Conservation (phyloP, 2,113 vertebrate genomes). For the Datnioides undecimradiatus region DNA sequence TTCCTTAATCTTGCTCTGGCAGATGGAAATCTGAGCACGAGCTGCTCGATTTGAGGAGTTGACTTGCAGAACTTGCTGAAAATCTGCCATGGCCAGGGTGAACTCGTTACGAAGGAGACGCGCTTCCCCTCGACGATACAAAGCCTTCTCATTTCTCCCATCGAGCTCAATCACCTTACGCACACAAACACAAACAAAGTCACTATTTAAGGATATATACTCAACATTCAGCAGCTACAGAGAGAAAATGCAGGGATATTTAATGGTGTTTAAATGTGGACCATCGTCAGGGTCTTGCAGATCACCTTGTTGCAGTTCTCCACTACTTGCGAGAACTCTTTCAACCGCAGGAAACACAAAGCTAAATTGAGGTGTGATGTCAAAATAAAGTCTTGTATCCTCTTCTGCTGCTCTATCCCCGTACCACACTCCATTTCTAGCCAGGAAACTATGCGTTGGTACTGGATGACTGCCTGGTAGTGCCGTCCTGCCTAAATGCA, state of each 20-base stretch:
- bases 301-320: constrained; percentile 96
- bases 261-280: background rate
- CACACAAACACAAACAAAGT: background rate
- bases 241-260: background rate
- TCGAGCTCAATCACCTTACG: constrained; percentile 91
- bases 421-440: constrained; percentile 92
- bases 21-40: constrained; percentile 87
- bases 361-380: constrained; percentile 94
- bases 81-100: constrained; percentile 90
- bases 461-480: constrained; percentile 92
- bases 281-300: background rate
- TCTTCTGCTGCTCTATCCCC: constrained; percentile 87
- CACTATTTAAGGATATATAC: background rate
- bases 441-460: constrained; percentile 93
- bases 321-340: constrained; percentile 89
- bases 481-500: constrained; percentile 87
- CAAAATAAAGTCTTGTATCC: constrained; percentile 86
- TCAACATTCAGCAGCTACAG: background rate
- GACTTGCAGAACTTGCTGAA: constrained; percentile 91
- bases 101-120: constrained; percentile 92
- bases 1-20: constrained; percentile 92
- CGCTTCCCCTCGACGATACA: constrained; percentile 93
- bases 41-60: constrained; percentile 93
- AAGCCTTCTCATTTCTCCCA: constrained; percentile 91
- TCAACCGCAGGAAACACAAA: constrained; percentile 92